Conservation (phyloP, 53 echinoderm and acorn worm species). For the Zoroaster sp. region DNA sequence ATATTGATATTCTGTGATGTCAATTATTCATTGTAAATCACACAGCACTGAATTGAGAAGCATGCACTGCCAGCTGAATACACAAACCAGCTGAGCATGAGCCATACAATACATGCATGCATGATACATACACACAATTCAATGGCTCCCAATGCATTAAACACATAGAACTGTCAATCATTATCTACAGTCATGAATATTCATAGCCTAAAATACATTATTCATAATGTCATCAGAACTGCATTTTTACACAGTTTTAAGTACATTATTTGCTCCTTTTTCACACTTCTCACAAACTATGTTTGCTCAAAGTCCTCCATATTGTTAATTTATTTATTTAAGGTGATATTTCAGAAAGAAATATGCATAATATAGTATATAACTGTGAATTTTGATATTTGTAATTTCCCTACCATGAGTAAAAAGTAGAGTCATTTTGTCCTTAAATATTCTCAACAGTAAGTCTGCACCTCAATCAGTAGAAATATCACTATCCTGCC, state of each 20-base stretch:
- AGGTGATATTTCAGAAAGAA: background rate
- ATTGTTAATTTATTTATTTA: background rate
- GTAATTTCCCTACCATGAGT: background rate
- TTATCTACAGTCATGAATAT: background rate
- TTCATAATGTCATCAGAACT: background rate
- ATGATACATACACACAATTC: background rate
- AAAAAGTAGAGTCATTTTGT: background rate
- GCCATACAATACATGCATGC: background rate
- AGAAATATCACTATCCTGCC: constrained; percentile 45
- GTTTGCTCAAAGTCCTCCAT: background rate
- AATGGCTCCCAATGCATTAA: no score
- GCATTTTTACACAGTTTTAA: background rate
- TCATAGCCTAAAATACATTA: background rate
- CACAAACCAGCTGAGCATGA: background rate
- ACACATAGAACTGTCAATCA: constrained; percentile 1
- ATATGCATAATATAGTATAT: background rate
- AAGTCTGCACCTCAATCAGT: background rate
- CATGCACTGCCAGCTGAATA: background rate
- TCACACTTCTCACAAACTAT: background rate
- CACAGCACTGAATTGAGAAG: background rate
- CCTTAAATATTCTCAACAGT: background rate
- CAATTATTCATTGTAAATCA: background rate
- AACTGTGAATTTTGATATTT: background rate
- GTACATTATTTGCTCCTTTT: background rate
- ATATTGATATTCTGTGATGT: background rate